These are phyloP conservation scores for Phrynocephalus guinanensis DNA, from an alignment of 2,797 vertebrate species.

Conservation along the genomic window DNA sequence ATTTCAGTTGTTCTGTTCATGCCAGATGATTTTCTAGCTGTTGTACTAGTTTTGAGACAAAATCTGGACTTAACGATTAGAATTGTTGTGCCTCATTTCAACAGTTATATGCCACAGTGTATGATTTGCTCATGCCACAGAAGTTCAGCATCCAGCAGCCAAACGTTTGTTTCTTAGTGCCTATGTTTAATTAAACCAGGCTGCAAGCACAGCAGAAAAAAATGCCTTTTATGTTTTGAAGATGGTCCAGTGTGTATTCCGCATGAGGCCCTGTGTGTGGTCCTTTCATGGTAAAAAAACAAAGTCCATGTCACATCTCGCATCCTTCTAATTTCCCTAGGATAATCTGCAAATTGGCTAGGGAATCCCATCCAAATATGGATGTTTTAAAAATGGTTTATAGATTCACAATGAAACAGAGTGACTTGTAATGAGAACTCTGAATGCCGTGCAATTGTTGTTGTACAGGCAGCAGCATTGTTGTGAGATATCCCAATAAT, in stretches of 20 bases:
- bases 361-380: slow-evolving; percentile 46
- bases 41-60: neutral
- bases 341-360: slow-evolving; percentile 62
- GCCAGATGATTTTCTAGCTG: neutral
- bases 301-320: slow-evolving; percentile 73
- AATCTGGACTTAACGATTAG: slow-evolving; percentile 7
- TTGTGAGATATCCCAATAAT: slow-evolving; percentile 25
- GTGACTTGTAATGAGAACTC: neutral
- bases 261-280: slow-evolving; percentile 76
- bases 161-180: slow-evolving; percentile 71
- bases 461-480: neutral
- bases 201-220: slow-evolving; percentile 70
- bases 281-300: slow-evolving; percentile 74
- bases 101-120: slow-evolving; percentile 48
- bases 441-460: slow-evolving; percentile 15
- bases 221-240: slow-evolving; percentile 77
- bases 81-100: slow-evolving; percentile 40
- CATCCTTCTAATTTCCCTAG: slow-evolving; percentile 69
- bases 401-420: slow-evolving; percentile 53
- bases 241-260: slow-evolving; percentile 77
- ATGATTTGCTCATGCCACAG: slow-evolving; percentile 58
- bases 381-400: slow-evolving; percentile 35
- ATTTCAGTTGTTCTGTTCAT: slow-evolving; percentile 15
- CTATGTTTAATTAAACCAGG: slow-evolving; percentile 78
- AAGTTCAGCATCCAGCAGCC: slow-evolving; percentile 61